Base-by-base conservation (phyloP, 2,888 invertebrate genomes). In the Amphipoea oculea region DNA sequence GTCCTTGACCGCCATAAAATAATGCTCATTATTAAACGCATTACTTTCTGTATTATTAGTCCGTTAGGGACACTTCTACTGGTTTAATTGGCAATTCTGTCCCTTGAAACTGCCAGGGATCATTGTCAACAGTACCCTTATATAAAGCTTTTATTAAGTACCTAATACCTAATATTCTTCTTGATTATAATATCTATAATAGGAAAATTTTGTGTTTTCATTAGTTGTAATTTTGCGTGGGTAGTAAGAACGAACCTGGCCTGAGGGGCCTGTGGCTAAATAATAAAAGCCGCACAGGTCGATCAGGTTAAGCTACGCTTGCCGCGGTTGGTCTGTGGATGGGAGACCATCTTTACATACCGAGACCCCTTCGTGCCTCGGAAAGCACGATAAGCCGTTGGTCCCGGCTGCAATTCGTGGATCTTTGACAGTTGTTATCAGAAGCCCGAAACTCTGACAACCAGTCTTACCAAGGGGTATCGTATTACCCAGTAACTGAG, bases 21-120 rank as follows among this genome's bases (percentile, higher is more conserved):
- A 79, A 86, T 78, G 76, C 45, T 73, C 68, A 72, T 88, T 84
- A 76, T 82, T 54, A 80, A 67, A 72, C 42, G 42, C 76, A 78
- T 83, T 86, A 78, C 66, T 71, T 62, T 54, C 72, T 70, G 48
- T 66, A 80, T 76, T 71, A 78, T 69, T 68, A 62, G 86, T 62
- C 65, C n/a, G 54, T 72, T 69, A 70, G 66, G 86, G 78, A 78
- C 68, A 74, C 42, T 70, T 75, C 67, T 73, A 73, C 81, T 65
- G 81, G 73, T 77, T 78, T 85, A 86, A 89, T 85, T 88, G 81
- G 81, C 68, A 82, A 81, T 82, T 88, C 75, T 73, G 81, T 73
- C 78, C 86, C 67, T 36, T 60, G 36, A 75, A 78, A 84, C 51
- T 73, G 79, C 74, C 63, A 71, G 71, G 77, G 79, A 78, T 81